These are phyloP conservation scores for Tetropium fuscum DNA, from an alignment of 2,888 invertebrate species.

Conservation along the genomic window DNA sequence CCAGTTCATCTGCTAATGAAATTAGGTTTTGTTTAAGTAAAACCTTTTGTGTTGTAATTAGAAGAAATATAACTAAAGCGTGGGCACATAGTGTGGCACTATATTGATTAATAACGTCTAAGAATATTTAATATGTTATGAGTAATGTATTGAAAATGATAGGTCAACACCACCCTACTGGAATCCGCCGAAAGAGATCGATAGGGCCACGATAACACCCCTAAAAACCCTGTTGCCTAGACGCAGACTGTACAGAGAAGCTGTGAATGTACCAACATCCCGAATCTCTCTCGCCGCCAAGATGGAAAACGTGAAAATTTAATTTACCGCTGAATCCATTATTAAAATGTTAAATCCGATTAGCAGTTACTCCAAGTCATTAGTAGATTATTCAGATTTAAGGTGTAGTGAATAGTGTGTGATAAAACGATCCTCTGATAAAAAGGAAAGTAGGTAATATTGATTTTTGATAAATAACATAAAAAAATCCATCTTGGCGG, in stretches of 20 bases:
- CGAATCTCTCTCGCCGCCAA: conserved; percentile 59
- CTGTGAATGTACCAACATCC: conserved; percentile 59
- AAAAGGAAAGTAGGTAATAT: conserved; percentile 16
- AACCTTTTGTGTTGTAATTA: too few species aligned
- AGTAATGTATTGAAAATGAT: background rate
- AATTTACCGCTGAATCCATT: conserved; percentile 47
- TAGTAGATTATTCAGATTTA: background rate
- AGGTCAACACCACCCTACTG: conserved; percentile 1
- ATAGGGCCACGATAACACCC: conserved; percentile 15
- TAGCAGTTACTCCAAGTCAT: background rate
- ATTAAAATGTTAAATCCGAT: conserved; percentile 35
- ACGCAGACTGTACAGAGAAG: conserved; percentile 44
- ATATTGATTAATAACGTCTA: conserved; percentile 5
- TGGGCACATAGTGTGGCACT: too few species aligned
- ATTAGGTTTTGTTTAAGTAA: too few species aligned
- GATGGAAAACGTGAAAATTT: conserved; percentile 59
- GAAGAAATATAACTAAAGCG: too few species aligned
- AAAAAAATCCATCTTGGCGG: conserved; percentile 58
- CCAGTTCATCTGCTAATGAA: too few species aligned
- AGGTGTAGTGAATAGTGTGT: conserved; percentile 8
- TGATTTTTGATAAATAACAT: conserved; percentile 22
- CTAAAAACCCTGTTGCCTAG: conserved; percentile 59
- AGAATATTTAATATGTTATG: background rate
- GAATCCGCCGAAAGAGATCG: conserved; percentile 10
- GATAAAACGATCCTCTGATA: background rate